These are phyloP conservation scores for Pinctada fucata DNA, from an alignment of 2,888 invertebrate genomes.

Conservation along the genomic window DNA sequence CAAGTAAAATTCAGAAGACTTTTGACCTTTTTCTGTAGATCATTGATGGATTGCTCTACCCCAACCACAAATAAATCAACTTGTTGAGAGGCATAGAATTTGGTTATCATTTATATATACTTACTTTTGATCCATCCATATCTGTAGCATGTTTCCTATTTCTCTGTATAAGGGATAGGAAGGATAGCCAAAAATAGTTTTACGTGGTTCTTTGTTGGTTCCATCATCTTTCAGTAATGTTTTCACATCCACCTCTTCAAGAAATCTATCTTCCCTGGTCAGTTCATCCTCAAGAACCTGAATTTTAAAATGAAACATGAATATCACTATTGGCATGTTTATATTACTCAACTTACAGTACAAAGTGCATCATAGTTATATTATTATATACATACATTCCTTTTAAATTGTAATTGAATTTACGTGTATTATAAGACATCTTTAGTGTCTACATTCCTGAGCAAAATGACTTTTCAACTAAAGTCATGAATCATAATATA, in stretches of 20 bases:
- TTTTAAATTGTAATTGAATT: too few relatives aligned
- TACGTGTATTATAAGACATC: too few relatives aligned
- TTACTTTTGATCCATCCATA: slow-evolving; percentile 68
- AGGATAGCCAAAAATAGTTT: slow-evolving; percentile 69
- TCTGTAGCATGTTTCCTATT: slow-evolving; percentile 62
- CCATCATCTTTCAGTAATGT: slow-evolving; percentile 49
- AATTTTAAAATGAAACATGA: slow-evolving; percentile 9
- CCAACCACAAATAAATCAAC: too few relatives aligned
- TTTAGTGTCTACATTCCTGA: too few relatives aligned
- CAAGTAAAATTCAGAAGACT: too few relatives aligned
- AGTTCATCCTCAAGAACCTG: slow-evolving; percentile 63
- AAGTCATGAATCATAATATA: too few relatives aligned
- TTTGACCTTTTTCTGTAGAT: too few relatives aligned
- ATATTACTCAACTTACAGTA: neutral
- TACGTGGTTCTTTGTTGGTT: slow-evolving; percentile 40
- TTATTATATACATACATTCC: too few relatives aligned
- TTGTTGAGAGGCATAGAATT: too few relatives aligned
- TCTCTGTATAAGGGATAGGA: slow-evolving; percentile 69
- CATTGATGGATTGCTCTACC: too few relatives aligned
- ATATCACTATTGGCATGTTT: neutral
- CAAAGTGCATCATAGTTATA: neutral
- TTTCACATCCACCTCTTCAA: slow-evolving; percentile 54
- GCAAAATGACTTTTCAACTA: too few relatives aligned
- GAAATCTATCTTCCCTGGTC: slow-evolving; percentile 52
- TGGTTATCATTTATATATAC: neutral